A percentile compares a stretch with the other conserved stretches of the same genome.
Conservation (phyloP, 2,797 vertebrate species). For the Chaenodraco wilsoni region DNA sequence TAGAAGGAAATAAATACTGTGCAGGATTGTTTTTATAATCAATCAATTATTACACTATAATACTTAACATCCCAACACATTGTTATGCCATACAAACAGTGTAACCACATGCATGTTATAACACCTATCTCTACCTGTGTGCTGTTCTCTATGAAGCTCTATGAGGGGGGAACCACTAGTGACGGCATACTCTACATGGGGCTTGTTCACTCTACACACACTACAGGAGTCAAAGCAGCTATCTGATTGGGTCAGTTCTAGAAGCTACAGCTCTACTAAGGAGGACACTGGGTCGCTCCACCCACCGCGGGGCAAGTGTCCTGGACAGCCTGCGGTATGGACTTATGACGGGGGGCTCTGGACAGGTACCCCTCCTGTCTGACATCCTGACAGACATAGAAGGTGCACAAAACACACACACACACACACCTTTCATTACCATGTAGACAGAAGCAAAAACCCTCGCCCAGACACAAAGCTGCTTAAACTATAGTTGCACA, state of each 20-base stretch:
- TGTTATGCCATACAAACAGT: too few species aligned
- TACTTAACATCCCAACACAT: too few species aligned
- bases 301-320: slow-evolving; percentile 81
- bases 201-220: background rate
- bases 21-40: too few species aligned
- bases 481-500: background rate
- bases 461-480: background rate
- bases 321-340: slow-evolving; percentile 79
- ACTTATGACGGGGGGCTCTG: slow-evolving; percentile 69
- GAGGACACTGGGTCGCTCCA: slow-evolving; percentile 68
- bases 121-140: too few species aligned
- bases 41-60: too few species aligned
- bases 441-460: slow-evolving; percentile 19
- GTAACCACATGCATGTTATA: too few species aligned
- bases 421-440: slow-evolving; percentile 25
- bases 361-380: slow-evolving; percentile 81
- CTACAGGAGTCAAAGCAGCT: slow-evolving; percentile 33
- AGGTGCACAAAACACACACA: slow-evolving; percentile 49
- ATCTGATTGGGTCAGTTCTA: slow-evolving; percentile 36
- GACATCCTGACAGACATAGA: slow-evolving; percentile 77
- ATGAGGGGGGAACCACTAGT: slow-evolving; percentile 26
- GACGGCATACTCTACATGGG: slow-evolving; percentile 18
- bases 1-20: too few species aligned
- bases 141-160: slow-evolving; percentile 9
- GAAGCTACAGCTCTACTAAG: slow-evolving; percentile 51